Conservation (phyloP, 2,797 vertebrate genomes). For the Poeciliopsis turneri region DNA sequence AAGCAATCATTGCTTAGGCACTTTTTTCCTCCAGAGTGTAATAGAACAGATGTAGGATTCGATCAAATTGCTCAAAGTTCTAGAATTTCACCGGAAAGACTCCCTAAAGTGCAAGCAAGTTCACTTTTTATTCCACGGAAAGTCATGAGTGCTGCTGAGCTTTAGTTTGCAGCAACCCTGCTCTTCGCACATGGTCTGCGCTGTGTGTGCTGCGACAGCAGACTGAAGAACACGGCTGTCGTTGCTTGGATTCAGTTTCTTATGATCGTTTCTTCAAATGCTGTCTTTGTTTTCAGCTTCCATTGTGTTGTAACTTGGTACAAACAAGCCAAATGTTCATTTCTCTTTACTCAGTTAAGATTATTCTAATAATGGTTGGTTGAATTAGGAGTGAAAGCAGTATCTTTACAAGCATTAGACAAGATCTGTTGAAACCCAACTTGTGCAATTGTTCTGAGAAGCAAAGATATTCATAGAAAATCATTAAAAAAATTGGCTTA, state of each 20-base stretch:
- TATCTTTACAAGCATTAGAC: background rate
- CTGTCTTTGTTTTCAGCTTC: background rate
- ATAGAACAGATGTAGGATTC: background rate
- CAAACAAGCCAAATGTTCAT: background rate
- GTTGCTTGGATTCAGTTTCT: slow-evolving; percentile 27
- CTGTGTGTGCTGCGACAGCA: background rate
- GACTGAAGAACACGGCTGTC: slow-evolving; percentile 15
- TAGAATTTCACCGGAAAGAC: background rate
- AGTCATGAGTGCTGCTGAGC: background rate
- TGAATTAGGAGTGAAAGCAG: background rate
- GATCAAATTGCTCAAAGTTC: background rate
- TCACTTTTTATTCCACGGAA: background rate
- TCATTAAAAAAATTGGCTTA: background rate
- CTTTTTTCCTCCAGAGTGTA: background rate
- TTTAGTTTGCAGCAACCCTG: background rate
- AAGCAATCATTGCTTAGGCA: background rate
- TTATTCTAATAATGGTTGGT: background rate
- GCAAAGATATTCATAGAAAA: background rate
- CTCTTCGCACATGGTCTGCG: background rate
- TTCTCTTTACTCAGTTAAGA: background rate
- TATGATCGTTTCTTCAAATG: background rate
- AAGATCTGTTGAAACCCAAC: background rate
- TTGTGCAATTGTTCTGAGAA: background rate
- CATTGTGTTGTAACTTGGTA: background rate
- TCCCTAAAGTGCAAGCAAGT: background rate